phyloP scores from a whole-genome alignment of 1,140 invertebrate genomes.

The Steinernema khuongi region DNA sequence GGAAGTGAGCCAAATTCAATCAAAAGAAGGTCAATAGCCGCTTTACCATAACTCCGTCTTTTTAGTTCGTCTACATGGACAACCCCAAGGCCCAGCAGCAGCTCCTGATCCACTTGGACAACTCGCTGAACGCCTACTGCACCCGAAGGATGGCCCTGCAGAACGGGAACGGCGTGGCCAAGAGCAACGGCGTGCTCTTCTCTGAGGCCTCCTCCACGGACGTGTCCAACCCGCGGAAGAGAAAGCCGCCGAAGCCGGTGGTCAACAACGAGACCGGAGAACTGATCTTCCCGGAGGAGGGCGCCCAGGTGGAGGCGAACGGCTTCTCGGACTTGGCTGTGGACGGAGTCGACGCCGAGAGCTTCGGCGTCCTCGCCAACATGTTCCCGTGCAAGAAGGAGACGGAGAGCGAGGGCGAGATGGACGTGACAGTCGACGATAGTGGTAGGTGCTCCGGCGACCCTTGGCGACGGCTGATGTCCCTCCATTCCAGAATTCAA shows the following conservation, averaged over 20 bases:
- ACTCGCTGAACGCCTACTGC: constrained; percentile 33
- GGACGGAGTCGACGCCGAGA: background rate
- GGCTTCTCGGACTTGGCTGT: constrained; percentile 12
- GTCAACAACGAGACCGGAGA: constrained; percentile 9
- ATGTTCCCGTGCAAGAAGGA: constrained; percentile 11
- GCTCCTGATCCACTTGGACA: constrained; percentile 51
- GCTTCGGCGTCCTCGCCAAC: constrained; percentile 4
- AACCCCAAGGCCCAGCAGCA: constrained; percentile 49
- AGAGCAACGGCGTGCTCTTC: background rate
- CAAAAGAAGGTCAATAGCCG: too few relatives aligned
- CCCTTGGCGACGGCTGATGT: background rate
- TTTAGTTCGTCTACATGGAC: constrained; percentile 53
- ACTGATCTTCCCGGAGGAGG: constrained; percentile 10
- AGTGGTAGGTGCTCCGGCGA: background rate
- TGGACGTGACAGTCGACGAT: background rate
- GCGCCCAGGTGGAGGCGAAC: constrained; percentile 2
- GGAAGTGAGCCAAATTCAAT: too few relatives aligned
- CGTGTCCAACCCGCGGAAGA: background rate
- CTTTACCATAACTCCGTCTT: constrained; percentile 15
- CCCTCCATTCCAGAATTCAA: background rate
- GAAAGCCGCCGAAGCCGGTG: constrained; percentile 15
- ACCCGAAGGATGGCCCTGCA: constrained; percentile 14
- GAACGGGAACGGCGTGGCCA: constrained; percentile 17
- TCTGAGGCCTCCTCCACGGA: background rate
- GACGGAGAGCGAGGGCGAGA: constrained; percentile 6